phyloP scores from a whole-genome alignment of 2,888 invertebrate species.

The Dicyrtoma fusca region DNA sequence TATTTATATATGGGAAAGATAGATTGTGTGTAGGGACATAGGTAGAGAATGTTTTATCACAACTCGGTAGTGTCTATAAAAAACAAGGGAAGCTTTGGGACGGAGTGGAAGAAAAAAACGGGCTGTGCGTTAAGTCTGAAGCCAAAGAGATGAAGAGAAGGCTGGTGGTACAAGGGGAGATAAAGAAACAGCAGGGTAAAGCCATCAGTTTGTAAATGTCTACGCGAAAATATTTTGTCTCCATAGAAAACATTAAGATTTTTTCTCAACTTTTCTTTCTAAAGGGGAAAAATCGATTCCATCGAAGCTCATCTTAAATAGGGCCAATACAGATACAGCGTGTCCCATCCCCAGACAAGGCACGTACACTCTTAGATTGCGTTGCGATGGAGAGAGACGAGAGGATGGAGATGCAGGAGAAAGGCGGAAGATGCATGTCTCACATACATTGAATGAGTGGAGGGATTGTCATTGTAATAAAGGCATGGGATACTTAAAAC shows the following conservation, averaged over 20 bases:
- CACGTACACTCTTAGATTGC: no score
- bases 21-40: no score
- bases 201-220: conserved; percentile 27
- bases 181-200: background rate
- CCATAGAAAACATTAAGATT: conserved; percentile 17
- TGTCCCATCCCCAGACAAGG: no score
- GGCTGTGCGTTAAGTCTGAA: no score
- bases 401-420: conserved; percentile 26
- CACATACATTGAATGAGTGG: background rate
- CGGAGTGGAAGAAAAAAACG: no score
- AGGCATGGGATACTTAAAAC: background rate
- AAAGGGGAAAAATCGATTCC: conserved; percentile 9
- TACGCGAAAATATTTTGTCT: conserved; percentile 11
- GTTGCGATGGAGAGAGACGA: conserved; percentile 6
- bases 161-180: background rate
- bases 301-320: conserved; percentile 7
- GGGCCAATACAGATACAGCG: no score
- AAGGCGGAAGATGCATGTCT: background rate
- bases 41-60: no score
- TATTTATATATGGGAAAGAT: no score
- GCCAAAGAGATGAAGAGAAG: background rate
- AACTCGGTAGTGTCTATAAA: no score
- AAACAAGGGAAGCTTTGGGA: no score
- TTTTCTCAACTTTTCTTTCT: background rate
- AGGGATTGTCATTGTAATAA: background rate